Conservation (phyloP, 1,140 invertebrate genomes). For the Drosophila persimilis region DNA sequence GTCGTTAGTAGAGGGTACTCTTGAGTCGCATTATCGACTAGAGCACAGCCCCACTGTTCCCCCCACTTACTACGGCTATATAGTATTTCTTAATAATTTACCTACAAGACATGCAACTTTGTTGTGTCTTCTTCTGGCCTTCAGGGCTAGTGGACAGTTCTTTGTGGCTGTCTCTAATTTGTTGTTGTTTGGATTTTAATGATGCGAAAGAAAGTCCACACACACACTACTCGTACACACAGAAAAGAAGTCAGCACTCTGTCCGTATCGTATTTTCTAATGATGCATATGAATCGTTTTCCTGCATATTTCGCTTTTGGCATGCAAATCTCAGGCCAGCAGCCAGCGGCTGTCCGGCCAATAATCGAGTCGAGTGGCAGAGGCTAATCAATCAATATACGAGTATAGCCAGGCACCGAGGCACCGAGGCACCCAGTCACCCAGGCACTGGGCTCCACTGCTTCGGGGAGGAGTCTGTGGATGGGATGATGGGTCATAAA, state of each 20-base stretch:
- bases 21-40: no score
- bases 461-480: slow-evolving; percentile 9
- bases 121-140: slow-evolving; percentile 5
- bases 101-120: slow-evolving; percentile 40
- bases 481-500: slow-evolving; percentile 43
- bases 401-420: neutral
- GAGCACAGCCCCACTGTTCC: neutral
- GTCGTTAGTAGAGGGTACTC: no score
- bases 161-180: slow-evolving; percentile 26
- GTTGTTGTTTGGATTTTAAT: slow-evolving; percentile 43
- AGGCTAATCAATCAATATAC: slow-evolving; percentile 47
- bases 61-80: slow-evolving; percentile 2
- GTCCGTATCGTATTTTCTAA: slow-evolving; percentile 36
- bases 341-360: slow-evolving; percentile 24
- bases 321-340: slow-evolving; percentile 35
- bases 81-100: slow-evolving; percentile 1
- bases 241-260: slow-evolving; percentile 3
- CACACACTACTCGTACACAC: neutral
- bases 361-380: slow-evolving; percentile 20
- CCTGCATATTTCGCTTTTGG: slow-evolving; percentile 17
- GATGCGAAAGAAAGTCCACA: slow-evolving; percentile 44
- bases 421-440: neutral
- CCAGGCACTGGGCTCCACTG: neutral
- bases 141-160: slow-evolving; percentile 35
- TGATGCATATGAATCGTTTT: slow-evolving; percentile 46